Percentiles rank a stretch among this genome's conserved stretches.
These are phyloP conservation scores for Ganaspis brasiliensis DNA, from an alignment of 2,888 invertebrate species.

Conservation along the genomic window DNA sequence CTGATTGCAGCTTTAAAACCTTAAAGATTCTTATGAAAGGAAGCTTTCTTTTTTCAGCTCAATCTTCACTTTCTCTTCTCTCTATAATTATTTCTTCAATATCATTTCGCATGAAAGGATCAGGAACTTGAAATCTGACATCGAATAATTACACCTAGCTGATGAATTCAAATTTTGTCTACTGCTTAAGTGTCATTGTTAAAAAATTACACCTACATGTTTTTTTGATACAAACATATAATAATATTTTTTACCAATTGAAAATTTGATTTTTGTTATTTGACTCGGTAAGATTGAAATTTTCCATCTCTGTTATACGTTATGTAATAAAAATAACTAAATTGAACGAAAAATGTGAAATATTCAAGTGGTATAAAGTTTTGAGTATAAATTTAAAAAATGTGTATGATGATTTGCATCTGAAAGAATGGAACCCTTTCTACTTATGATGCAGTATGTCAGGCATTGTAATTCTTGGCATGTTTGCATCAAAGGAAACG, in stretches of 20 bases:
- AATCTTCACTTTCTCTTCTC: conserved; percentile 10
- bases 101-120: conserved; percentile 15
- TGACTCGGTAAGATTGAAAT: no score
- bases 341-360: not conserved
- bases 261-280: no score
- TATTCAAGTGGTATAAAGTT: conserved; percentile 9
- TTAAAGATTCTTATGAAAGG: conserved; percentile 4
- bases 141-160: not conserved
- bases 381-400: not conserved
- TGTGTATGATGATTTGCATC: conserved; percentile 9
- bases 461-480: conserved; percentile 75
- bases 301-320: no score
- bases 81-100: conserved; percentile 18
- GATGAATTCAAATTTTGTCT: not conserved
- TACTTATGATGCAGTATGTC: conserved; percentile 54
- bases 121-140: not conserved
- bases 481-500: conserved; percentile 79
- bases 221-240: no score
- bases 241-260: no score
- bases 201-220: no score
- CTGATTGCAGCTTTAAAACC: not conserved
- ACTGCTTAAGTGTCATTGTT: not conserved
- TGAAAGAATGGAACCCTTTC: conserved; percentile 45
- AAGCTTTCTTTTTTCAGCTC: conserved; percentile 4
- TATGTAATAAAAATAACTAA: no score